Conservation (phyloP, 2,888 invertebrate genomes). For the Heteromyza rotundicornis region DNA sequence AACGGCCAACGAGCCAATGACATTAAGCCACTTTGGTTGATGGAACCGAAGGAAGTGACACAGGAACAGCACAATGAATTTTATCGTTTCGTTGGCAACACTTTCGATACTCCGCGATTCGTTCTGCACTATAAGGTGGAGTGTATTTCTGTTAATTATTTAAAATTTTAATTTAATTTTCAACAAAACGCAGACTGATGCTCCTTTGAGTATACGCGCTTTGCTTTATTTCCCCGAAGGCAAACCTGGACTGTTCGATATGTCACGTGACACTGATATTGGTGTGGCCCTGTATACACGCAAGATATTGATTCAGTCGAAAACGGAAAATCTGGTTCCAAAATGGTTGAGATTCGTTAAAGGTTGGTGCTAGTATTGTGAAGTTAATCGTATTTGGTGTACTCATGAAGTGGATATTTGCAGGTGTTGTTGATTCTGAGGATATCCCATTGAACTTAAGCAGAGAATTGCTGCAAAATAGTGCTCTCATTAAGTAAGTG, state of each 20-base stretch:
- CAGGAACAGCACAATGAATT: constrained; percentile 90
- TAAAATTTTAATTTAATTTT: constrained; percentile 10
- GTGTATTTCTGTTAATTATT: too few species aligned
- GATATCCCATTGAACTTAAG: constrained; percentile 98
- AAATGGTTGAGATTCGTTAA: constrained; percentile 96
- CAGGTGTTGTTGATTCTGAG: constrained; percentile 93
- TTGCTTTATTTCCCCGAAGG: constrained; percentile 93
- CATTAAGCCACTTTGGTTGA: constrained; percentile 91
- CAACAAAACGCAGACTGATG: constrained; percentile 63
- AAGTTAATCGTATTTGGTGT: not conserved
- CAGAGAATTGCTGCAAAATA: constrained; percentile 93
- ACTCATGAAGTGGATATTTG: not conserved
- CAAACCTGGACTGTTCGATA: constrained; percentile 89
- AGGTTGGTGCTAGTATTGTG: constrained; percentile 65
- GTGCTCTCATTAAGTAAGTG: constrained; percentile 76
- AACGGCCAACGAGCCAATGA: constrained; percentile 90
- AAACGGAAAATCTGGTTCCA: constrained; percentile 88
- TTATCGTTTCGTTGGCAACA: constrained; percentile 86
- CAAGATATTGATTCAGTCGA: constrained; percentile 90
- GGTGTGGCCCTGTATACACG: constrained; percentile 91
- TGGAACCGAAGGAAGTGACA: constrained; percentile 87
- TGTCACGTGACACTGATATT: constrained; percentile 82
- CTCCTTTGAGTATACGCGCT: constrained; percentile 88
- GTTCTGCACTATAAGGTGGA: constrained; percentile 85
- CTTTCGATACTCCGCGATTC: constrained; percentile 88